Conservation (phyloP, 2,113 vertebrate genomes). For the Stegostoma tigrinum region DNA sequence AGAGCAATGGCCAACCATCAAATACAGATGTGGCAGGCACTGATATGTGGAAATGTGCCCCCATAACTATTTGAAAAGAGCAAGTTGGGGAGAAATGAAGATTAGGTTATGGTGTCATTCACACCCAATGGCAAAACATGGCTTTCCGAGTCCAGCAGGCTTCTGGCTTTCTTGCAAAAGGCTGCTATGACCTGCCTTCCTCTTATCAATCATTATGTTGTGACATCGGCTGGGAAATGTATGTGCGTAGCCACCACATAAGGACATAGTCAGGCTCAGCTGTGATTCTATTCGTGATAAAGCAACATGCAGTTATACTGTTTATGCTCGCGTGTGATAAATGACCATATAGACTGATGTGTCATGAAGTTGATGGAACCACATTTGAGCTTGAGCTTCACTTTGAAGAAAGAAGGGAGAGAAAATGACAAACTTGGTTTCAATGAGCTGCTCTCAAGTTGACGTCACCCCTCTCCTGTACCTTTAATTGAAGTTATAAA, state of each 20-base stretch:
- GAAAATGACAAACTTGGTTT: not conserved
- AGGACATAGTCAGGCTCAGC: not conserved
- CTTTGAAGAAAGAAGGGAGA: not conserved
- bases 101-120: not conserved
- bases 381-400: not conserved
- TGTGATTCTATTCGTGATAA: not conserved
- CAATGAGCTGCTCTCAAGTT: not conserved
- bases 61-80: not conserved
- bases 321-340: not conserved
- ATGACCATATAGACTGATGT: not conserved
- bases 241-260: not conserved
- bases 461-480: not conserved
- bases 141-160: not conserved
- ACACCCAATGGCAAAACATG: not conserved
- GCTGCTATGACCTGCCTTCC: not conserved
- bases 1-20: too few relatives aligned
- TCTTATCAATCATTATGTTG: not conserved
- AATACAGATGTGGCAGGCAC: not conserved
- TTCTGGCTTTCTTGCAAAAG: not conserved
- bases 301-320: not conserved
- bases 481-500: slow-evolving; percentile 9
- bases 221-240: not conserved
- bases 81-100: not conserved
- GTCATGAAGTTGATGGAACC: not conserved
- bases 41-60: not conserved